Conservation (phyloP, 2,113 vertebrate genomes). For the Elanus axillaris region DNA sequence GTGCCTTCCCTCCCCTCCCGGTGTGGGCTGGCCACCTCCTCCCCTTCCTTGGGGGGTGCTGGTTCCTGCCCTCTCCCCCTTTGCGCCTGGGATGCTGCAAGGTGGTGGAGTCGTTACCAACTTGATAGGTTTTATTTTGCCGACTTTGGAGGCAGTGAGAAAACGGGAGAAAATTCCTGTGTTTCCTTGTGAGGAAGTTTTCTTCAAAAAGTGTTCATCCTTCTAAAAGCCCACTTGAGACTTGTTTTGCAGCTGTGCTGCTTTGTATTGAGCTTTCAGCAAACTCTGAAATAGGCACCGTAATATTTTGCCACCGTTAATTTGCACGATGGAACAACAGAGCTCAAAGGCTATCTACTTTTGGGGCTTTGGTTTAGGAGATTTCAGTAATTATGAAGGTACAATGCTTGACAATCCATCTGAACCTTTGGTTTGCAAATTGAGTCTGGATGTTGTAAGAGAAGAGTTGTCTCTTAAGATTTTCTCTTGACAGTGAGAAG, state of each 20-base stretch:
- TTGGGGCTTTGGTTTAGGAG: background rate
- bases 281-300: background rate
- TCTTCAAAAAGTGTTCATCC: background rate
- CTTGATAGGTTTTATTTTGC: background rate
- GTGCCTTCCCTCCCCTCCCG: background rate
- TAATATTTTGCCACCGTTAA: background rate
- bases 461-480: background rate
- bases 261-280: background rate
- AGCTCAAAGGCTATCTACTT: background rate
- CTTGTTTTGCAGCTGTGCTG: background rate
- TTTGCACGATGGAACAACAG: background rate
- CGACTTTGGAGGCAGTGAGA: background rate
- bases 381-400: background rate
- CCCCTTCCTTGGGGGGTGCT: background rate
- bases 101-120: fast-evolving
- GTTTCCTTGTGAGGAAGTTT: background rate
- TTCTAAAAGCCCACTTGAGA: background rate
- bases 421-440: background rate
- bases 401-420: background rate
- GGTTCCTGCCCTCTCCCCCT: background rate
- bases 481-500: background rate
- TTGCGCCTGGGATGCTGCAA: background rate
- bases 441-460: background rate
- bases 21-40: background rate
- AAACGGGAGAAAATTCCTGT: background rate